Conservation (phyloP, 2,113 vertebrate species). For the Hemiprocne comata region DNA sequence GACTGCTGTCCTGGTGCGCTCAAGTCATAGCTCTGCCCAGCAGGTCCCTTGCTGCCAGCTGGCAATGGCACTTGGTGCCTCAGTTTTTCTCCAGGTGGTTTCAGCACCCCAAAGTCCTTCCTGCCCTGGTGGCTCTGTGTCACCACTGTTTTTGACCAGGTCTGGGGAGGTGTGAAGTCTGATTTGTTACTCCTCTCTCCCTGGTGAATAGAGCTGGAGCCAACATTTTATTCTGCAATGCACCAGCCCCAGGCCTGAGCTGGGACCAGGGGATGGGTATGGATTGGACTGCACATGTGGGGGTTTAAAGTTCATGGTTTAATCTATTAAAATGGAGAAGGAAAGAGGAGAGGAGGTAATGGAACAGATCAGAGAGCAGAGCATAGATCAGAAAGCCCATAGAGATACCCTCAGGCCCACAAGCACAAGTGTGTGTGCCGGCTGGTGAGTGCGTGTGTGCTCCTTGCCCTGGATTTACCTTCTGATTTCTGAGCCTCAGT, state of each 20-base stretch:
- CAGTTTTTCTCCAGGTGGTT: not conserved
- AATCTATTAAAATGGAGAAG: not conserved
- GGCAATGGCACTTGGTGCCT: not conserved
- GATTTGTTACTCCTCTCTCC: not conserved
- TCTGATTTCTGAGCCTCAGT: not conserved
- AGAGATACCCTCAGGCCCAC: not conserved
- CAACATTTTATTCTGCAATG: not conserved
- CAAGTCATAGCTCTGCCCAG: rapidly evolving
- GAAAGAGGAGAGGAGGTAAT: not conserved
- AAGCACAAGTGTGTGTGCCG: rapidly evolving
- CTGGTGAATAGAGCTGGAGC: not conserved
- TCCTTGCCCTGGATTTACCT: not conserved
- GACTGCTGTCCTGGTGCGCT: not conserved
- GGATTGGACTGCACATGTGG: rapidly evolving
- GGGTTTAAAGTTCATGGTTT: not conserved
- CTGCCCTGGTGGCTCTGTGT: not conserved
- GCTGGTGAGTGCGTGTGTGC: not conserved
- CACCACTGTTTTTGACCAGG: rapidly evolving
- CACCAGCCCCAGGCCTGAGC: not conserved
- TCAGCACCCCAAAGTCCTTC: not conserved
- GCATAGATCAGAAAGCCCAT: not conserved
- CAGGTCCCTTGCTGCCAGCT: not conserved
- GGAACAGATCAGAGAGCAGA: not conserved
- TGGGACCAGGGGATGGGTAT: not conserved
- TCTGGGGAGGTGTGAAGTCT: not conserved